Conservation (phyloP, 2,888 invertebrate species). For the Tipula unca region DNA sequence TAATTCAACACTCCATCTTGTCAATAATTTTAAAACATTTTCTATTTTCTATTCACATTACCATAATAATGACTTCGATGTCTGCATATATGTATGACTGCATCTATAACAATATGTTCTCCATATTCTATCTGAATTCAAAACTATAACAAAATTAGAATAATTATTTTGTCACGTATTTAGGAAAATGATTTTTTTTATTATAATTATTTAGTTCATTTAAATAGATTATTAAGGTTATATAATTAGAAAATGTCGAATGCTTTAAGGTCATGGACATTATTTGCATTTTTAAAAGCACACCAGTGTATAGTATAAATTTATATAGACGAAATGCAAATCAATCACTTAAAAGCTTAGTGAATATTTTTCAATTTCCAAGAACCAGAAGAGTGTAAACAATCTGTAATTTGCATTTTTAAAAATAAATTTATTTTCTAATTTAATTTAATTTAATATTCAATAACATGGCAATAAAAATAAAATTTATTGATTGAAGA, state of each 20-base stretch:
- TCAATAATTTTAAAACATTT: too few relatives aligned
- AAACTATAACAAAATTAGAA: neutral
- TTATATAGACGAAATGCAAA: neutral
- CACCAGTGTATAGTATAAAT: neutral
- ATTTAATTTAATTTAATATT: conserved; percentile 4
- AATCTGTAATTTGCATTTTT: neutral
- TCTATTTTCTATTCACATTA: too few relatives aligned
- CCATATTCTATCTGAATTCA: too few relatives aligned
- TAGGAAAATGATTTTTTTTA: too few relatives aligned
- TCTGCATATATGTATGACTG: too few relatives aligned
- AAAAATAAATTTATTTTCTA: neutral
- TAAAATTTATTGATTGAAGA: neutral
- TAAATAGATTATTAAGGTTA: neutral
- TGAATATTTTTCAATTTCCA: neutral
- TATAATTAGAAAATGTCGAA: neutral
- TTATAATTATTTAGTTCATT: neutral
- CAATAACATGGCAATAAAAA: neutral
- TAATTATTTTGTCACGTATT: too few relatives aligned
- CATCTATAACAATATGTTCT: too few relatives aligned
- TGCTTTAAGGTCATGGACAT: neutral
- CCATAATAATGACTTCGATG: too few relatives aligned
- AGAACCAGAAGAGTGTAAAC: neutral
- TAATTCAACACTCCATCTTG: too few relatives aligned
- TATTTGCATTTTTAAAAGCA: neutral
- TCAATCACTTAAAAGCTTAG: neutral